These are phyloP conservation scores for Semaprochilodus insignis DNA, from an alignment of 2,797 vertebrate genomes.

Conservation along the genomic window DNA sequence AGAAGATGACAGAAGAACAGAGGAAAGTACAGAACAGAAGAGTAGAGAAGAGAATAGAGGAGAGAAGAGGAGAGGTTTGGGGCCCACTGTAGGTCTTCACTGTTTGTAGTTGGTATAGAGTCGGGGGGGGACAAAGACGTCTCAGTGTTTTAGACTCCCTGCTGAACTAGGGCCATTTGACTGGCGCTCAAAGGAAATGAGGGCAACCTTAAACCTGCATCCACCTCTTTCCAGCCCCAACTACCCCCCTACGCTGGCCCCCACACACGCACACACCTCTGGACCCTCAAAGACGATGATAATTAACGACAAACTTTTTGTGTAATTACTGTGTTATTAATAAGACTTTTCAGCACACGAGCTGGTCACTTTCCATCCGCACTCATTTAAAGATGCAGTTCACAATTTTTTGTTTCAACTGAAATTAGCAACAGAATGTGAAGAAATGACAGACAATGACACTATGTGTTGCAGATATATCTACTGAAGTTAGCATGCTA, in stretches of 20 bases:
- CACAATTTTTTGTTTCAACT: no score
- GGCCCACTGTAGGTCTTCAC: slow-evolving; percentile 72
- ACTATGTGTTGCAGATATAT: no score
- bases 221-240: slow-evolving; percentile 27
- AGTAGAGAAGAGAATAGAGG: not conserved
- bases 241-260: slow-evolving; percentile 28
- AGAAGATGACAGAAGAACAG: slow-evolving; percentile 56
- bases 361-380: no score
- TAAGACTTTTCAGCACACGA: no score
- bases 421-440: no score
- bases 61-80: slow-evolving; percentile 58
- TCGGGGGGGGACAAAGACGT: slow-evolving; percentile 72
- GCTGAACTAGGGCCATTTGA: slow-evolving; percentile 63
- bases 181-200: slow-evolving; percentile 60
- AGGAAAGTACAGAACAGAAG: not conserved
- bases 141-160: slow-evolving; percentile 70
- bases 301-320: not conserved
- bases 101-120: slow-evolving; percentile 62
- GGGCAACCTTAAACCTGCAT: slow-evolving; percentile 57
- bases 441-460: no score
- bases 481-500: no score
- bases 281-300: not conserved
- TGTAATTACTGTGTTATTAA: not conserved
- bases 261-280: slow-evolving; percentile 1
- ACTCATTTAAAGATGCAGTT: no score